These are phyloP conservation scores for Atrichornis clamosus DNA, from an alignment of 2,113 vertebrate genomes.

Conservation along the genomic window DNA sequence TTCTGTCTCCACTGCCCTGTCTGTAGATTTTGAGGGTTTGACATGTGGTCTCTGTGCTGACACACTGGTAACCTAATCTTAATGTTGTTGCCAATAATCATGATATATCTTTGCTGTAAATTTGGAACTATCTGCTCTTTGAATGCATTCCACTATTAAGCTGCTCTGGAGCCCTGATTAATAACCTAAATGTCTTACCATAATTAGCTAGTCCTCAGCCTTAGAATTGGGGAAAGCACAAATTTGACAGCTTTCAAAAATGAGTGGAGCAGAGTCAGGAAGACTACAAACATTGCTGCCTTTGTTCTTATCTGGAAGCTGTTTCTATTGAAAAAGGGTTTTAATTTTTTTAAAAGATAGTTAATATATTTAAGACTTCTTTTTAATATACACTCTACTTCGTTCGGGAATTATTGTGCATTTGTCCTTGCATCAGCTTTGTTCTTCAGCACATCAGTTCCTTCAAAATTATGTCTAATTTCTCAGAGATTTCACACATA, in stretches of 20 bases:
- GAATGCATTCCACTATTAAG: neutral
- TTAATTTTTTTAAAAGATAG: neutral
- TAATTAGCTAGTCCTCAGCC: neutral
- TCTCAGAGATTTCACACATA: neutral
- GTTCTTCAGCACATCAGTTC: neutral
- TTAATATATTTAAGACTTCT: neutral
- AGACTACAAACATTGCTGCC: neutral
- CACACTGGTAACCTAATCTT: neutral
- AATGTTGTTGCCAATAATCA: neutral
- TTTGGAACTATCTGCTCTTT: neutral
- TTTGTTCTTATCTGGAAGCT: neutral
- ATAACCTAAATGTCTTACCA: neutral
- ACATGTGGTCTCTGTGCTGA: neutral
- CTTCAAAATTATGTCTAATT: neutral
- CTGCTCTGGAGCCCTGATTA: neutral
- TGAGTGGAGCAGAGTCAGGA: neutral
- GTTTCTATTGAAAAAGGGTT: neutral
- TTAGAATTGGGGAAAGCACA: neutral
- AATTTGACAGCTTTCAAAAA: neutral
- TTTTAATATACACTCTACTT: neutral
- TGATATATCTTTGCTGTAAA: neutral
- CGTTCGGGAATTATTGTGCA: neutral
- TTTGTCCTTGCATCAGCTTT: neutral
- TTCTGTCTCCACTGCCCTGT: neutral
- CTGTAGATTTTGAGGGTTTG: neutral